A percentile compares a stretch with the other conserved stretches of the same genome.
phyloP scores from a whole-genome alignment of 2,797 vertebrate species.

The Sebastes glaucus region DNA sequence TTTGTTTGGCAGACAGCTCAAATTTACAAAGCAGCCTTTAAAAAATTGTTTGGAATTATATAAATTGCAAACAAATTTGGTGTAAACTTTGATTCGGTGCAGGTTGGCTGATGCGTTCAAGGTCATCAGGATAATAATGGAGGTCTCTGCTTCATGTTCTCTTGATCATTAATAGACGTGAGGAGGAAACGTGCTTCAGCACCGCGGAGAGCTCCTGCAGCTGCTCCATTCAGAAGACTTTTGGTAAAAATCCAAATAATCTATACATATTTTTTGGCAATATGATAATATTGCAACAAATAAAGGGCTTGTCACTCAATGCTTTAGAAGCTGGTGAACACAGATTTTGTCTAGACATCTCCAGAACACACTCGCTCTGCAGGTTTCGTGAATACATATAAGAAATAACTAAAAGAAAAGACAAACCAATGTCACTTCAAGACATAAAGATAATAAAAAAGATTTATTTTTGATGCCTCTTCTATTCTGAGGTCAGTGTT shows the following conservation, averaged over 20 bases:
- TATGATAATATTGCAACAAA: not conserved
- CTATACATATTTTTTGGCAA: not conserved
- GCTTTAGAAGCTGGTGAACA: not conserved
- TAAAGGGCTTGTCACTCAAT: not conserved
- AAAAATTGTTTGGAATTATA: constrained; percentile 4
- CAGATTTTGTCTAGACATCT: not conserved
- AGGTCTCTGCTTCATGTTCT: not conserved
- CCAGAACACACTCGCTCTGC: not conserved
- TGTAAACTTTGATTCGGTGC: not conserved
- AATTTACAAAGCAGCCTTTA: constrained; percentile 11
- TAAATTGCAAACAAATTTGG: not conserved
- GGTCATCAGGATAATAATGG: constrained; percentile 4
- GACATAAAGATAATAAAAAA: not conserved
- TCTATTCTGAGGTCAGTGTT: not conserved
- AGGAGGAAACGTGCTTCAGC: constrained; percentile 23
- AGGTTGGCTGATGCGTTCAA: constrained; percentile 10
- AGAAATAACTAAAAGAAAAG: not conserved
- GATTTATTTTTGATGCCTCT: not conserved
- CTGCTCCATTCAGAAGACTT: not conserved
- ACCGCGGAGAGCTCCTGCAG: constrained; percentile 51
- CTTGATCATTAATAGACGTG: not conserved
- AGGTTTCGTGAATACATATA: not conserved
- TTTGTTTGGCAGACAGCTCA: not conserved
- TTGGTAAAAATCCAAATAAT: not conserved
- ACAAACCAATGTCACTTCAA: not conserved